phyloP scores from a whole-genome alignment of 2,888 invertebrate genomes.

The Keiferia lycopersicella region DNA sequence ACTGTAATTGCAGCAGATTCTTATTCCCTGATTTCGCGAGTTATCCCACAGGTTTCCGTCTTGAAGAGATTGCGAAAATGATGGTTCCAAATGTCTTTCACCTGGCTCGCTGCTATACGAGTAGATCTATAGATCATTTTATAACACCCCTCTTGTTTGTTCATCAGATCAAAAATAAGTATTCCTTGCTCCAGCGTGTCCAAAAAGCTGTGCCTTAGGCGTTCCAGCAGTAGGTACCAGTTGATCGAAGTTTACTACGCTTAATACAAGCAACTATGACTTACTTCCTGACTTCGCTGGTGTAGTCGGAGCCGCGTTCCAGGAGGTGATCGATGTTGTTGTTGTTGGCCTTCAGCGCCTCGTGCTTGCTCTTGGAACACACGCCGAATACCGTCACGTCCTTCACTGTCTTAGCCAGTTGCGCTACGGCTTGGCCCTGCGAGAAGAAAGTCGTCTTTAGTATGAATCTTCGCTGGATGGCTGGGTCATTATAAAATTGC shows the following conservation, averaged over 20 bases:
- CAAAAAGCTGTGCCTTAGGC: too few species aligned
- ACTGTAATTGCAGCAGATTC: too few species aligned
- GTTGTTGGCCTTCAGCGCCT: constrained; percentile 87
- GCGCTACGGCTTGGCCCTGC: constrained; percentile 93
- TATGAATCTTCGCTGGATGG: neutral
- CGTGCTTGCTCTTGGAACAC: constrained; percentile 92
- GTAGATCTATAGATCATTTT: too few species aligned
- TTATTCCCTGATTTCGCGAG: neutral
- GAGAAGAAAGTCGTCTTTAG: neutral
- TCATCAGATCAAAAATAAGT: too few species aligned
- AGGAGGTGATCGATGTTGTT: constrained; percentile 88
- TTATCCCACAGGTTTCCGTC: neutral
- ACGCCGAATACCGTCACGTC: constrained; percentile 92
- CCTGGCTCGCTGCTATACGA: too few species aligned
- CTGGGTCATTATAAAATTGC: too few species aligned
- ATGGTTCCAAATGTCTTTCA: too few species aligned
- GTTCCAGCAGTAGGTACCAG: too few species aligned
- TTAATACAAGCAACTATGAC: constrained; percentile 42
- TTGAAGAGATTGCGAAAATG: too few species aligned
- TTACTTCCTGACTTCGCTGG: constrained; percentile 92
- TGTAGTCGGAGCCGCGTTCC: constrained; percentile 91
- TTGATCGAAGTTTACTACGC: too few species aligned
- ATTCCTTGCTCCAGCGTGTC: too few species aligned
- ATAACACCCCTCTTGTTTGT: too few species aligned
- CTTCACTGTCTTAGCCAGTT: constrained; percentile 89